These are phyloP conservation scores for Lophius piscatorius DNA, from an alignment of 2,113 vertebrate genomes.

Conservation along the genomic window DNA sequence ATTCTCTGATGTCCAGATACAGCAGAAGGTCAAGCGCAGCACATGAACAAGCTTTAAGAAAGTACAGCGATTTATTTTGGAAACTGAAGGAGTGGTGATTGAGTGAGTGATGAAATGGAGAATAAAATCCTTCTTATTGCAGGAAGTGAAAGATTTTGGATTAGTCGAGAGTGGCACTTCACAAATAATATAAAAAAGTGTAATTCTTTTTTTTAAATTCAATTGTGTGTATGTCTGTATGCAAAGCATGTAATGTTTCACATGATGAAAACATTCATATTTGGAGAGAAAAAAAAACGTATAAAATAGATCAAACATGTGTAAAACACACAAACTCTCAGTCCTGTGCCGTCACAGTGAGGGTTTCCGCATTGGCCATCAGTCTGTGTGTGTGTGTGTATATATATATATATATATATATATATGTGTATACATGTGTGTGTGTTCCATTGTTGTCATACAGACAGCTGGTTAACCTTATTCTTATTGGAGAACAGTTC, in stretches of 20 bases:
- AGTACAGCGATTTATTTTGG: background rate
- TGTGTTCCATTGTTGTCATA: no score
- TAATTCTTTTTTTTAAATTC: no score
- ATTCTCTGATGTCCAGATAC: slow-evolving; percentile 32
- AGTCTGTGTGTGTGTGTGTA: slow-evolving; percentile 7
- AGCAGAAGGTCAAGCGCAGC: slow-evolving; percentile 33
- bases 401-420: no score
- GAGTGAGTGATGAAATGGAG: background rate
- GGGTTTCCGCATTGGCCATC: background rate
- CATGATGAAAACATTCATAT: no score
- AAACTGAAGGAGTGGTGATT: background rate
- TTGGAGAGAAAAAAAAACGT: no score
- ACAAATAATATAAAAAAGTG: no score
- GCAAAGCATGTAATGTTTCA: no score
- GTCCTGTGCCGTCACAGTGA: background rate
- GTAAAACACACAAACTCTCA: background rate
- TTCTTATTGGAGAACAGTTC: no score
- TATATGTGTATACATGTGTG: no score
- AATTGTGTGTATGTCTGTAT: background rate
- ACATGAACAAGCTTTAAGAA: background rate
- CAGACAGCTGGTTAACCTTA: no score
- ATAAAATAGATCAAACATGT: no score
- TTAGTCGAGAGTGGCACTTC: no score
- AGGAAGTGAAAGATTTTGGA: background rate
- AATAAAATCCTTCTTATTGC: background rate